Conservation (phyloP, 2,888 invertebrate species). For the Temnothorax ravouxi region DNA sequence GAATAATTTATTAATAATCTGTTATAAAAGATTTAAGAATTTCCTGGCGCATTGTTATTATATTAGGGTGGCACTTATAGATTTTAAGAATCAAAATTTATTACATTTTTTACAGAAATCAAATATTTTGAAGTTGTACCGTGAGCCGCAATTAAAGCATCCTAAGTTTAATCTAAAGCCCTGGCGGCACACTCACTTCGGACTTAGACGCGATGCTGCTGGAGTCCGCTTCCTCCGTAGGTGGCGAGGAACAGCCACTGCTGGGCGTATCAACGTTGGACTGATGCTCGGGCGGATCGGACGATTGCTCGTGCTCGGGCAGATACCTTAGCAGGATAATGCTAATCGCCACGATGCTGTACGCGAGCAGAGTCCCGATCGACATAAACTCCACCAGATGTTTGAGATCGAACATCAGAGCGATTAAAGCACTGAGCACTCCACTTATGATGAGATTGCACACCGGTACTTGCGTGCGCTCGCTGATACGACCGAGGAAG, state of each 20-base stretch:
- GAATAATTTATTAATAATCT: background rate
- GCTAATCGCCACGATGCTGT: constrained; percentile 96
- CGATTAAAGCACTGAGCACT: constrained; percentile 91
- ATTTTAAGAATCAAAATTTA: background rate
- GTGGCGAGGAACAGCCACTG: constrained; percentile 79
- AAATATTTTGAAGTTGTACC: background rate
- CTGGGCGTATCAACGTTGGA: constrained; percentile 72
- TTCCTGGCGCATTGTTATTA: background rate
- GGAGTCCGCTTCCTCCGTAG: constrained; percentile 81
- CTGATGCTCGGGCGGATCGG: constrained; percentile 20
- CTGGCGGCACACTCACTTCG: constrained; percentile 67
- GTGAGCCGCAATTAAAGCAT: background rate
- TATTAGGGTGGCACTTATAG: background rate
- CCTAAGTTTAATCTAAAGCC: background rate
- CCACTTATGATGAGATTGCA: constrained; percentile 93
- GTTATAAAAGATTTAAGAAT: background rate
- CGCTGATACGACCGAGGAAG: constrained; percentile 92
- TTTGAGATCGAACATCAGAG: constrained; percentile 94
- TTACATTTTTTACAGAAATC: background rate
- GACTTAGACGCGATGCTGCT: constrained; percentile 81
- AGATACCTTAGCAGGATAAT: constrained; percentile 95
- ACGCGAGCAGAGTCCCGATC: constrained; percentile 95
- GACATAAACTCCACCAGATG: constrained; percentile 98
- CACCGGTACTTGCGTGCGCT: constrained; percentile 93
- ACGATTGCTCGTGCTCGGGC: constrained; percentile 86